phyloP scores from a whole-genome alignment of 1,140 invertebrate species.

The Philotrypesis tridentata region DNA sequence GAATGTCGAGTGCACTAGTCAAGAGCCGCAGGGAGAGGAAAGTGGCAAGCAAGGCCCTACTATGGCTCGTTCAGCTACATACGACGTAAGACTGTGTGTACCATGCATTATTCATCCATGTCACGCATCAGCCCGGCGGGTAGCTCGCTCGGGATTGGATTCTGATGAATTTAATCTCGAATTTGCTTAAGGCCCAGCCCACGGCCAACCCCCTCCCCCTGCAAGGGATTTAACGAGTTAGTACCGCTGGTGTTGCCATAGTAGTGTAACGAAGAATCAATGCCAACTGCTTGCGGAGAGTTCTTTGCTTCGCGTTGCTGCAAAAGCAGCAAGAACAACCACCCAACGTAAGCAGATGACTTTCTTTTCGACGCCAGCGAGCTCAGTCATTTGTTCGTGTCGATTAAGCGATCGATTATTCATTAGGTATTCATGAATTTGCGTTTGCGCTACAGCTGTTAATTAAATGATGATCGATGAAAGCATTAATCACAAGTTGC shows the following conservation, averaged over 20 bases:
- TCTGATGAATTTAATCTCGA: slow-evolving; percentile 74
- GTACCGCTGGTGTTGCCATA: not conserved
- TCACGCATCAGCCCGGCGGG: slow-evolving; percentile 57
- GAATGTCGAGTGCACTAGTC: slow-evolving; percentile 48
- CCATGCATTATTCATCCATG: slow-evolving; percentile 71
- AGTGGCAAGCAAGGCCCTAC: slow-evolving; percentile 39
- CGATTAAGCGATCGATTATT: slow-evolving; percentile 50
- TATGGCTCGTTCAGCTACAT: not conserved
- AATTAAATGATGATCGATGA: slow-evolving; percentile 49
- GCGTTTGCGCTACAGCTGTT: slow-evolving; percentile 23
- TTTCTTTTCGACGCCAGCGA: slow-evolving; percentile 15
- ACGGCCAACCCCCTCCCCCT: slow-evolving; percentile 22
- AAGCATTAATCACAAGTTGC: slow-evolving; percentile 10
- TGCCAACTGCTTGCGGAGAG: not conserved
- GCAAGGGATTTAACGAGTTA: slow-evolving; percentile 42
- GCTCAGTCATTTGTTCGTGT: slow-evolving; percentile 40
- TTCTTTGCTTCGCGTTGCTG: not conserved
- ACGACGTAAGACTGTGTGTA: slow-evolving; percentile 24
- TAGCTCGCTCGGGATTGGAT: slow-evolving; percentile 67
- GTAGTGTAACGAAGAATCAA: not conserved
- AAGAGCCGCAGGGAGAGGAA: slow-evolving; percentile 44
- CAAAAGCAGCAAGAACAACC: not conserved
- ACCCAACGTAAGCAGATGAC: too few species aligned
- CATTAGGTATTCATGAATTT: slow-evolving; percentile 36
- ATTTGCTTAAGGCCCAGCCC: slow-evolving; percentile 66